Evolutionary conservation across 1,140 invertebrate genomes (phyloP).

Genomic region (Meloidogyne floridensis): DNA sequence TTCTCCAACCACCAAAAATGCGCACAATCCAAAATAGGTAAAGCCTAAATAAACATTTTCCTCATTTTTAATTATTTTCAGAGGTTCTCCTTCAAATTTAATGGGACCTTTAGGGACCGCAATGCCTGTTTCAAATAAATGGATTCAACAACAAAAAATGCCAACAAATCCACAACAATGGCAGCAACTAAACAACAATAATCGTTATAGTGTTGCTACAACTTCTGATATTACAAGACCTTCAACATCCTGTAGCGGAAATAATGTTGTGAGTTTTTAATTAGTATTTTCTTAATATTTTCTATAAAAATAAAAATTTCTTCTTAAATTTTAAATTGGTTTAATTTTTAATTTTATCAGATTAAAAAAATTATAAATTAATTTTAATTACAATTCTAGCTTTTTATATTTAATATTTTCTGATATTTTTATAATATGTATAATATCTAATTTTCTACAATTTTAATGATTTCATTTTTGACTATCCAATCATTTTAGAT

Average conservation of each 20-base stretch:
- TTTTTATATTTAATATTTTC: too few relatives aligned
- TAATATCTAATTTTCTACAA: too few relatives aligned
- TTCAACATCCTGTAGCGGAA: not conserved
- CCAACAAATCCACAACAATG: not conserved
- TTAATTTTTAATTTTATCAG: too few relatives aligned
- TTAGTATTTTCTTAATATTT: too few relatives aligned
- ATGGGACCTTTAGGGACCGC: not conserved
- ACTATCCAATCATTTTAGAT: too few relatives aligned
- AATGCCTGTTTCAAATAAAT: not conserved
- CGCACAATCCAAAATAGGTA: not conserved
- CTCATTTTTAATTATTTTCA: not conserved
- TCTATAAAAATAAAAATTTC: too few relatives aligned
- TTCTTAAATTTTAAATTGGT: too few relatives aligned
- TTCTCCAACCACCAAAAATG: not conserved
- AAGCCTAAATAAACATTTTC: not conserved
- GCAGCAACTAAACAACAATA: not conserved
- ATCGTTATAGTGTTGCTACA: conserved; percentile 6
- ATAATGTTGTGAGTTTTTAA: not conserved
- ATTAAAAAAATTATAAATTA: too few relatives aligned
- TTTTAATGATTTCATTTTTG: too few relatives aligned
- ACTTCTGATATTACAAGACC: not conserved
- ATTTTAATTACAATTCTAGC: too few relatives aligned
- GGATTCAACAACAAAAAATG: not conserved
- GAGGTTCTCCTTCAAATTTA: not conserved
- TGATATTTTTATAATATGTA: too few relatives aligned